phyloP scores from a whole-genome alignment of 2,797 vertebrate species.

The Melanotaenia nigrans region DNA sequence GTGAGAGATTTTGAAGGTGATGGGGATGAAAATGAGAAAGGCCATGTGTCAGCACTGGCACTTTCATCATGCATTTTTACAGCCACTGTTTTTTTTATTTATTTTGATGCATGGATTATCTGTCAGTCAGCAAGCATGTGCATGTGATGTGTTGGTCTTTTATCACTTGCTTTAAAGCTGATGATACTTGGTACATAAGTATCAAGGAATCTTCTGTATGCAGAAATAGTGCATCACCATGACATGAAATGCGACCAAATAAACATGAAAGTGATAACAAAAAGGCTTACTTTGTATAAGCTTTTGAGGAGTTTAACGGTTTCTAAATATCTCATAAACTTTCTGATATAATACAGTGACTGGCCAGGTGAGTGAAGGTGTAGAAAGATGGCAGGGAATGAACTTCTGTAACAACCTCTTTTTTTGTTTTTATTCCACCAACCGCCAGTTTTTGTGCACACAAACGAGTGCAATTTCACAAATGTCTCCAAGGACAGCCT shows the following conservation, averaged over 20 bases:
- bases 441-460: background rate
- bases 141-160: background rate
- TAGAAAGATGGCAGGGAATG: background rate
- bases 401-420: background rate
- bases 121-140: background rate
- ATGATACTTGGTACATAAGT: background rate
- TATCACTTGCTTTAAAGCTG: conserved; percentile 1
- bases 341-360: background rate
- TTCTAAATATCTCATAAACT: background rate
- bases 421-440: conserved; percentile 2
- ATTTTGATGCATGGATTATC: background rate
- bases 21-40: background rate
- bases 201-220: background rate
- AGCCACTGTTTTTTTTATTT: background rate
- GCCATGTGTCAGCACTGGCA: fast-evolving
- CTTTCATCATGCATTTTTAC: conserved; percentile 1
- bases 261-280: background rate
- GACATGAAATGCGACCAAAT: background rate
- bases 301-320: background rate
- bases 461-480: background rate
- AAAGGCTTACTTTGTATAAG: background rate
- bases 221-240: background rate
- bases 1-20: conserved; percentile 3
- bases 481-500: background rate
- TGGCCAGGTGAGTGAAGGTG: background rate